Evolutionary conservation across 2,888 invertebrate genomes (phyloP), one percentile per base, ranked within the genome.

Genomic region (Augiades crinisus): DNA sequence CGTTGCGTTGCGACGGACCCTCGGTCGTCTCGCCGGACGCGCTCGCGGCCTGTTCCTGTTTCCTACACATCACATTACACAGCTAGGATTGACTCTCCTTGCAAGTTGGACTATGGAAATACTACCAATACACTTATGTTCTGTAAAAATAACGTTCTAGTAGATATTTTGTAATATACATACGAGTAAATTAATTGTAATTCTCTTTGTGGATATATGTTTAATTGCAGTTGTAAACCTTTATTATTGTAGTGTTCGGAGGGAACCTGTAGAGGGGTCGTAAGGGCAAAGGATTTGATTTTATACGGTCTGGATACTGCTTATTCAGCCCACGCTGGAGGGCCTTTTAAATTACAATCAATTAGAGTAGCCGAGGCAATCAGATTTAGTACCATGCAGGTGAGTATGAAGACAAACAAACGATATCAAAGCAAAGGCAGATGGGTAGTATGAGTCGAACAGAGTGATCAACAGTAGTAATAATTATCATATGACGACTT

Each of bases 221-320:
- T n/a, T n/a, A n/a, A n/a, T n/a, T n/a, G n/a, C n/a, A n/a, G n/a
- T n/a, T n/a, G n/a, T n/a, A n/a, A n/a, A n/a, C n/a, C 5, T 22
- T 8, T 8, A 12, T 21, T n/a, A 19, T 38, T 33, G 14, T 7
- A 40, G 41, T 37, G 36, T 43, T 34, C 3, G 3, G 38, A 30
- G 5, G 19, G 34, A 2, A 13, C 12, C 36, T 47, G 22, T 30
- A 6, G 34, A 22, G n/a, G 16, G 3, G 7, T 1, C 5, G 5
- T 38, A 8, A n/a, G 5, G 13, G 1, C 45, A n/a, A 31, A n/a
- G 33, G 38, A 71, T 1, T 53, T 79, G 33, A 55, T 61, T 3
- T 5, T 85, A 12, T 63, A 70, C 8, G 85, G 85, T 0, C 56
- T 85, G 38, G 85, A 83, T 33, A 72, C 80, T 0, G 59, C 68